Conservation (phyloP, 2,797 vertebrate genomes). For the Cossypha caffra region DNA sequence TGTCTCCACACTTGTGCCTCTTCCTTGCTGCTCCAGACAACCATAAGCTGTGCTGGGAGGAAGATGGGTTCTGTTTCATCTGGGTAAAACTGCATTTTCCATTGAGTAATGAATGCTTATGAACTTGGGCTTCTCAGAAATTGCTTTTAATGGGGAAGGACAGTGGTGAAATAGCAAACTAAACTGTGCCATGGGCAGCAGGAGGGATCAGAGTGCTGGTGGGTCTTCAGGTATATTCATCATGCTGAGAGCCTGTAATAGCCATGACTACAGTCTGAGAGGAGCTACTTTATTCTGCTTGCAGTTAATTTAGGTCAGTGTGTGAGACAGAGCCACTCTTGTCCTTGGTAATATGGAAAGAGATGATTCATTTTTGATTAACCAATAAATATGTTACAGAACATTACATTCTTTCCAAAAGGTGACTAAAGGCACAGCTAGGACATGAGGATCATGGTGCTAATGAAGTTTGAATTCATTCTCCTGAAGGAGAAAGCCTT, state of each 20-base stretch:
- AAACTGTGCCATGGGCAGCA: neutral
- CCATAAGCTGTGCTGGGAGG: accelerated
- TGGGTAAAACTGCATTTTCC: neutral
- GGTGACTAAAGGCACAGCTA: neutral
- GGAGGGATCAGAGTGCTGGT: neutral
- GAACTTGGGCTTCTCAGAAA: neutral
- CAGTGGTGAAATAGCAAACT: neutral
- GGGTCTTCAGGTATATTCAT: neutral
- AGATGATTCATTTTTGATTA: neutral
- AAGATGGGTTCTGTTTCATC: accelerated
- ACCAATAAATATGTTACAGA: slow-evolving; percentile 9
- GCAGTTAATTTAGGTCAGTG: neutral
- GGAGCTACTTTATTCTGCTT: neutral
- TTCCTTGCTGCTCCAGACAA: accelerated
- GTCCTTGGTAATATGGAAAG: neutral
- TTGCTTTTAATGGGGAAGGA: neutral
- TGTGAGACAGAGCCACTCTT: neutral
- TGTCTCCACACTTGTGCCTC: neutral
- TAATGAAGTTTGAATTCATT: neutral
- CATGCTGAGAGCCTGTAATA: neutral
- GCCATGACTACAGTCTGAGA: neutral
- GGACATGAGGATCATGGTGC: neutral
- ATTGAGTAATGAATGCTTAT: neutral
- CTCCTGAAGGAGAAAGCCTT: neutral
- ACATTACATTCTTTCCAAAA: neutral